Evolutionary conservation across 2,888 invertebrate genomes (phyloP).

Genomic region (Drepanosiphum platanoidis): DNA sequence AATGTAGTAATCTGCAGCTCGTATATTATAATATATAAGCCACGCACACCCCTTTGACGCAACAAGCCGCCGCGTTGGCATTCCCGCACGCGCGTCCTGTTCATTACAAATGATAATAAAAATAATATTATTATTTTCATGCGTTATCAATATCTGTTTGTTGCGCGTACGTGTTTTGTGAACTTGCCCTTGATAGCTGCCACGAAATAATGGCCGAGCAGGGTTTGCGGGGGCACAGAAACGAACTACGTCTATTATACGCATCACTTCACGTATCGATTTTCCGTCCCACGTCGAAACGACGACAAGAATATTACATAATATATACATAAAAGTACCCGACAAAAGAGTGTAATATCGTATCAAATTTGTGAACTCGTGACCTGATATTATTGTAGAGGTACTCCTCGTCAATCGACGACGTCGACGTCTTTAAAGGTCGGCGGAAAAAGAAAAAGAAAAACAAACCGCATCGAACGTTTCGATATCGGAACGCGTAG

Average conservation of each 20-base stretch:
- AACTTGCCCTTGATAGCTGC: no score
- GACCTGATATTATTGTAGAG: background rate
- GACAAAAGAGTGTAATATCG: background rate
- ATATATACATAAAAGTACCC: background rate
- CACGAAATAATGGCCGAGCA: no score
- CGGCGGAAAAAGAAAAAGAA: conserved; percentile 10
- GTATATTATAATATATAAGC: no score
- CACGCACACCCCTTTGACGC: no score
- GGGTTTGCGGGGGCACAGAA: no score
- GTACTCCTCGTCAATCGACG: no score
- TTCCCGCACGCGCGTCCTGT: background rate
- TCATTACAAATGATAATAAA: background rate
- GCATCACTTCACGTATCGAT: background rate
- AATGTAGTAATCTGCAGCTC: no score
- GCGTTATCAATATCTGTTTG: no score
- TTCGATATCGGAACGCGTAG: conserved; percentile 27
- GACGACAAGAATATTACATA: background rate
- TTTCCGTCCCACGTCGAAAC: conserved; percentile 12
- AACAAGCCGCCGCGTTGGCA: no score
- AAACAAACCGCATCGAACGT: conserved; percentile 6
- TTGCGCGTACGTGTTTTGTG: no score
- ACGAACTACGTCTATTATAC: no score
- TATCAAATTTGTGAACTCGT: background rate
- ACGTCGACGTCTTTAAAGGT: conserved; percentile 32
- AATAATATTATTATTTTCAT: background rate